phyloP scores from a whole-genome alignment of 2,113 vertebrate species.

The Peromyscus leucopus region DNA sequence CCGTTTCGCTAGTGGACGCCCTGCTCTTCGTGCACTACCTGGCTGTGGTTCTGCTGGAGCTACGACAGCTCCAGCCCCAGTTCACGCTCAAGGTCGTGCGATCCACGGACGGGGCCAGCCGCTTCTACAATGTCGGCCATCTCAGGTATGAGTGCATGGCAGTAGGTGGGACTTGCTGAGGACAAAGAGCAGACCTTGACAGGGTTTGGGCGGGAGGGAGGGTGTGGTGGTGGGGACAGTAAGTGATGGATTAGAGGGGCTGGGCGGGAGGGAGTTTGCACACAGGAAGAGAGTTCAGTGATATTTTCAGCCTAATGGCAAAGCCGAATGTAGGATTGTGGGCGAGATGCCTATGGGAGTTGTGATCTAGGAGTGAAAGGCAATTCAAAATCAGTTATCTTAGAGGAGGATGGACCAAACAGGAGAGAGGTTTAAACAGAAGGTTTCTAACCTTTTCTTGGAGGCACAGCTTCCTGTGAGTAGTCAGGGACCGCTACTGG shows the following conservation, averaged over 20 bases:
- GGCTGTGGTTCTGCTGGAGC: slow-evolving; percentile 94
- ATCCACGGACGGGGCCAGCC: slow-evolving; percentile 93
- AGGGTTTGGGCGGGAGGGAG: not conserved
- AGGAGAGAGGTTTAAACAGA: not conserved
- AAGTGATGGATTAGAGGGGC: not conserved
- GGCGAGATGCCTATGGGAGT: not conserved
- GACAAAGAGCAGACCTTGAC: too few species aligned
- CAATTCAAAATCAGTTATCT: not conserved
- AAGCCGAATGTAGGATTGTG: not conserved
- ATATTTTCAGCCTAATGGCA: not conserved
- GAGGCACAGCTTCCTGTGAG: not conserved
- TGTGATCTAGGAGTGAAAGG: not conserved
- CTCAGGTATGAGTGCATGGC: slow-evolving; percentile 89
- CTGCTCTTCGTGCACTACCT: slow-evolving; percentile 96
- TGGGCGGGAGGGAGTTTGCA: not conserved
- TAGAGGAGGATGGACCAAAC: not conserved
- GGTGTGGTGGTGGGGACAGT: not conserved
- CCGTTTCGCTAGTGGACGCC: slow-evolving; percentile 94
- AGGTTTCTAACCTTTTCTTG: not conserved
- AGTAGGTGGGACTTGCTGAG: not conserved
- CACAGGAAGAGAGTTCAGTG: not conserved
- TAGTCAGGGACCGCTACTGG: not conserved
- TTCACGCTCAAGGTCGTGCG: slow-evolving; percentile 96
- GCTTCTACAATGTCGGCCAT: slow-evolving; percentile 95
- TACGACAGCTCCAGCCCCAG: slow-evolving; percentile 94